Percentiles rank a stretch among this genome's conserved stretches.
These are phyloP conservation scores for Fratercula arctica DNA, from an alignment of 2,797 vertebrate genomes.

Conservation along the genomic window DNA sequence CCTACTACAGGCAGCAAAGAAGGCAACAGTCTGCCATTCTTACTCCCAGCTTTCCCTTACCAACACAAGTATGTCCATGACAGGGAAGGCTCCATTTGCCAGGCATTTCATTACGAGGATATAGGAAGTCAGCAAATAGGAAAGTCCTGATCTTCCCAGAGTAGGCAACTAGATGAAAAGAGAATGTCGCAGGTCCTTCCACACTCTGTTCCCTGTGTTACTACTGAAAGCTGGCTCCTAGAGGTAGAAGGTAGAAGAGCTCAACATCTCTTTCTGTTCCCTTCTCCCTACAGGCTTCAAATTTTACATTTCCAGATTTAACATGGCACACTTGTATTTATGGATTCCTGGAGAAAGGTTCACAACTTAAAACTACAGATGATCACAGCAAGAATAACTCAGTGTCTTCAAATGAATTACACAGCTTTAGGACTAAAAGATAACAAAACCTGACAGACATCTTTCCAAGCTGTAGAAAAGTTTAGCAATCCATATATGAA, in stretches of 20 bases:
- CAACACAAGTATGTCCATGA: fast-evolving
- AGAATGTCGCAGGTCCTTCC: background rate
- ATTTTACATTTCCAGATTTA: slow-evolving; percentile 23
- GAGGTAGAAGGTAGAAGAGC: background rate
- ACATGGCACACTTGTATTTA: background rate
- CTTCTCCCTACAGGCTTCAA: slow-evolving; percentile 1
- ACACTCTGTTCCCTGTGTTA: background rate
- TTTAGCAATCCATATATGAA: background rate
- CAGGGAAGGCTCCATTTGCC: background rate
- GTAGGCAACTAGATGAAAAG: background rate
- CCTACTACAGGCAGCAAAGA: background rate
- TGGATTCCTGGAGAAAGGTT: background rate
- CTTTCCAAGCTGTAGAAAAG: background rate
- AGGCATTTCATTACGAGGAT: background rate
- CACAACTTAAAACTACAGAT: background rate
- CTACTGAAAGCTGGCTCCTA: background rate
- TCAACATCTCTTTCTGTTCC: background rate
- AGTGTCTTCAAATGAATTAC: background rate
- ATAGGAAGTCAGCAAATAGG: background rate
- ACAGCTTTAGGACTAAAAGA: background rate
- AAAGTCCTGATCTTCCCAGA: background rate
- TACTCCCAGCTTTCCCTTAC: background rate
- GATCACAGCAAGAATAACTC: background rate
- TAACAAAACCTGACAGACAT: background rate
- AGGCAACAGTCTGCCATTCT: background rate